These are phyloP conservation scores for Apodemus sylvaticus DNA, from an alignment of 2,113 vertebrate genomes.

Conservation along the genomic window DNA sequence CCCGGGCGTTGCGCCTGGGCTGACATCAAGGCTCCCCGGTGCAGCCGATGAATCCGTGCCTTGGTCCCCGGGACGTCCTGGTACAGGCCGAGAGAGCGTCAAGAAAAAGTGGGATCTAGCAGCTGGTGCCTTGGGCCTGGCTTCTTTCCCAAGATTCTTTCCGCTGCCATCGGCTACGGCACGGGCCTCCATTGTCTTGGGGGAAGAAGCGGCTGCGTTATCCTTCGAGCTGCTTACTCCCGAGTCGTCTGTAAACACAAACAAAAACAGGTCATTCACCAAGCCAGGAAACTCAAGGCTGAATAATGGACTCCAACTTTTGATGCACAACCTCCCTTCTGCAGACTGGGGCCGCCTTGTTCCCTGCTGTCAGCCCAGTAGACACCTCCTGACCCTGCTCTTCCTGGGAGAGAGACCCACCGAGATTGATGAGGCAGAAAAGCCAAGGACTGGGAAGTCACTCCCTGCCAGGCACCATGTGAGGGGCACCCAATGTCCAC, in stretches of 20 bases:
- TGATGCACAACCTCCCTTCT: not conserved
- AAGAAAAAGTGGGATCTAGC: slow-evolving; percentile 82
- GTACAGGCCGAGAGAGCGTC: slow-evolving; percentile 83
- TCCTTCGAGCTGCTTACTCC: slow-evolving; percentile 78
- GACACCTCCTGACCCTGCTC: not conserved
- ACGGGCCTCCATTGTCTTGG: slow-evolving; percentile 71
- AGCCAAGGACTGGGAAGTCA: rapidly evolving
- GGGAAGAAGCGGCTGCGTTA: slow-evolving; percentile 77
- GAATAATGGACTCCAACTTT: slow-evolving; percentile 43
- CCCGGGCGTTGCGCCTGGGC: not conserved
- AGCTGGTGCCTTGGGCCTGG: slow-evolving; percentile 79
- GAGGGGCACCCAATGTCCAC: rapidly evolving
- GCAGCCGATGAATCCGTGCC: slow-evolving; percentile 68
- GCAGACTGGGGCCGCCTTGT: not conserved
- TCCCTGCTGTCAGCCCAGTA: not conserved
- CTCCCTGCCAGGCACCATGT: rapidly evolving
- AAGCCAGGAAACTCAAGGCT: slow-evolving; percentile 64
- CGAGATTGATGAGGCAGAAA: not conserved
- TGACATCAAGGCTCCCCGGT: slow-evolving; percentile 65
- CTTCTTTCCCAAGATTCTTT: slow-evolving; percentile 80
- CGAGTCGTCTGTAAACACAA: slow-evolving; percentile 84
- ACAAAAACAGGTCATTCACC: slow-evolving; percentile 77
- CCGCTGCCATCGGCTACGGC: slow-evolving; percentile 57
- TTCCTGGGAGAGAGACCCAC: not conserved
- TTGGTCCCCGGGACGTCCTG: slow-evolving; percentile 83